Percentiles rank a stretch among this genome's conserved stretches.
These are phyloP conservation scores for Saccostrea cuccullata DNA, from an alignment of 1,140 invertebrate genomes.

Conservation along the genomic window DNA sequence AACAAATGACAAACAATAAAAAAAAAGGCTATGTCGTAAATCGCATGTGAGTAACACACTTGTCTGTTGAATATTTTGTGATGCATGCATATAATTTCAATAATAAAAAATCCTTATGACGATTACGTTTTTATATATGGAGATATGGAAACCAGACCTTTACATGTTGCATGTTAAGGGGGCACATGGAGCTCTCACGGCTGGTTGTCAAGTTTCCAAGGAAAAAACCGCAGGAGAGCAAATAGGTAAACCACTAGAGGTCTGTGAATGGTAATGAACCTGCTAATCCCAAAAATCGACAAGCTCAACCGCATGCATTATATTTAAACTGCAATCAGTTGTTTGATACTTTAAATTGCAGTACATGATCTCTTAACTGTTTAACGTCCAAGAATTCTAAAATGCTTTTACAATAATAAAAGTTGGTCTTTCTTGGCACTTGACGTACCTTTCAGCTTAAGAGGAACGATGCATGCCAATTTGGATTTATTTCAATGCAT, in stretches of 20 bases:
- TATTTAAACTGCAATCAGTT: background rate
- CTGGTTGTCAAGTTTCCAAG: background rate
- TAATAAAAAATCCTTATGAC: background rate
- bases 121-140: background rate
- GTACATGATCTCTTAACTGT: background rate
- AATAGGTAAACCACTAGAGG: background rate
- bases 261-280: background rate
- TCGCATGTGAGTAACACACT: background rate
- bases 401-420: background rate
- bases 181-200: no score
- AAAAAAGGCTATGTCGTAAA: no score
- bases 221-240: slow-evolving; percentile 2
- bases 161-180: no score
- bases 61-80: background rate
- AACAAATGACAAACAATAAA: no score
- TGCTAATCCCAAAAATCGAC: slow-evolving; percentile 1
- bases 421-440: background rate
- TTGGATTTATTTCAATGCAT: background rate
- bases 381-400: background rate
- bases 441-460: background rate
- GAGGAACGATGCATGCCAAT: slow-evolving; percentile 7
- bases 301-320: slow-evolving; percentile 23
- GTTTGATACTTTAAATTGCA: background rate
- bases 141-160: no score
- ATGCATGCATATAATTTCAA: background rate